Conservation (phyloP, 2,888 invertebrate genomes). For the Orchestes rusci region DNA sequence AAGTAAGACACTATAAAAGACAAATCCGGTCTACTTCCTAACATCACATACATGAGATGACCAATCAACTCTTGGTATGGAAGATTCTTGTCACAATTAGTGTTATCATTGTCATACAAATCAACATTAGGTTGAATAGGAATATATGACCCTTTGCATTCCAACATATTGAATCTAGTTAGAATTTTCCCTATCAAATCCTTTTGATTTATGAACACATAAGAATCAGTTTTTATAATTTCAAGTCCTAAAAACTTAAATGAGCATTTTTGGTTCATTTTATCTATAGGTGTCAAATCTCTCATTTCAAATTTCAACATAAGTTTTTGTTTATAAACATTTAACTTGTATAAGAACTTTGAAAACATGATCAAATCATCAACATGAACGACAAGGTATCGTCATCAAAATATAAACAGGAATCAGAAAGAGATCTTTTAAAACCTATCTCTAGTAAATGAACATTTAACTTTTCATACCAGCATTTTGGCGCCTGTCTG, state of each 20-base stretch:
- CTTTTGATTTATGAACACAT: neutral
- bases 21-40: constrained; percentile 23
- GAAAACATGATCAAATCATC: constrained; percentile 13
- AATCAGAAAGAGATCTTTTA: constrained; percentile 12
- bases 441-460: constrained; percentile 7
- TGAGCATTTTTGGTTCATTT: neutral
- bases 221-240: neutral
- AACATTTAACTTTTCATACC: constrained; percentile 9
- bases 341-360: constrained; percentile 4
- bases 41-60: constrained; percentile 21
- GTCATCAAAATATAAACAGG: constrained; percentile 11
- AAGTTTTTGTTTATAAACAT: constrained; percentile 13
- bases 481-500: constrained; percentile 12
- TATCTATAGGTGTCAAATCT: constrained; percentile 11
- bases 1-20: constrained; percentile 19
- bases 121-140: neutral
- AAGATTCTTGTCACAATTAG: neutral
- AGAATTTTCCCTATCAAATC: neutral
- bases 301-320: constrained; percentile 18
- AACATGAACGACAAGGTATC: constrained; percentile 10
- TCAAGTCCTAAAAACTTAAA: constrained; percentile 1
- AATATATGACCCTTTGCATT: neutral
- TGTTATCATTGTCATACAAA: neutral
- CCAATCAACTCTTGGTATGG: constrained; percentile 8
- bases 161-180: neutral